Evolutionary conservation across 2,888 invertebrate genomes (phyloP), one percentile per base, ranked within the genome.

Genomic region (Laothoe populi): DNA sequence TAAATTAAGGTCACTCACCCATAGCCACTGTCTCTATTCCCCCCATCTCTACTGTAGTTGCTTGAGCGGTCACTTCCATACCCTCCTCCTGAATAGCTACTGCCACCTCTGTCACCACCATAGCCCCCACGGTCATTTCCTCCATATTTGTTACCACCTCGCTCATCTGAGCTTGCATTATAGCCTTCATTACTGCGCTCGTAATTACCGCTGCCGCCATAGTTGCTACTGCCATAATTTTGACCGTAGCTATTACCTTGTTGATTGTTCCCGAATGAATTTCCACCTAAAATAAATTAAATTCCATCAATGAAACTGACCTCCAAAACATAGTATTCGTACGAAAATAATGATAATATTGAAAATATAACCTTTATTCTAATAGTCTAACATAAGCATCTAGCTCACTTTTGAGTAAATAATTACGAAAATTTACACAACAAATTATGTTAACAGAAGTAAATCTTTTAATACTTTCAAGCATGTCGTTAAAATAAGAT

Each of bases 11-110:
- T 73, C 71, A 90, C 94, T 94, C 85, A 95, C 94, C 94, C 94
- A 87, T 88, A 94, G 82, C 93, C 94, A 61, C 92, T 88, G 79
- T 88, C 93, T 91, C 85, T 93, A 91, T 81, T 94, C 83, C 90
- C 94, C 80, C 94, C 93, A 84, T 94, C 94, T 87, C 94, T 93
- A 84, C 84, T 93, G 84, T 90, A 93, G 72, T 48, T 58, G 75
- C 93, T 85, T 65, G 91, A 82, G 65, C 93, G 78, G 72, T 92
- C 90, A 68, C 90, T 87, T 70, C 92, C 90, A 44, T 91, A 89
- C 73, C 86, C 88, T 65, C 91, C 88, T 46, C 93, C 88, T 57
- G 86, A 85, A 70, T 88, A 88, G 68, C 88, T 83, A 63, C 87
- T 77, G 66, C 87, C 81, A 44, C 86, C 82, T 53, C 90, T 77